phyloP scores from a whole-genome alignment of 2,888 invertebrate genomes.

The Melanophora roralis region DNA sequence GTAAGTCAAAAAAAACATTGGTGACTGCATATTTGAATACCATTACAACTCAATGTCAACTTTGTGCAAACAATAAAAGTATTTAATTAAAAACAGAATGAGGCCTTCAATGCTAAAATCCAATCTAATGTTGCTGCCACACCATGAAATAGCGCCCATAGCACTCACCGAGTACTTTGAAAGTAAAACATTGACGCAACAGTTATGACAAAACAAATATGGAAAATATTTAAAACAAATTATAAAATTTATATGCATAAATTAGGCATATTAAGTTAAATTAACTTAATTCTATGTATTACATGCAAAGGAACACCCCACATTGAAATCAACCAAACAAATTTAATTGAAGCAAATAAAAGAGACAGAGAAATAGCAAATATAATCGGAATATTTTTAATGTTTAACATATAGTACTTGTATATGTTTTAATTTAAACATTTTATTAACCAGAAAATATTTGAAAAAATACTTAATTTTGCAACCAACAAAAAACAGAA shows the following conservation, averaged over 20 bases:
- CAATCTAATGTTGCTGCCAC: conserved; percentile 27
- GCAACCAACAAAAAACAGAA: no score
- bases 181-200: conserved; percentile 40
- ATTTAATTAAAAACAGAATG: conserved; percentile 10
- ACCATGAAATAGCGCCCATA: background rate
- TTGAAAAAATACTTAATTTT: no score
- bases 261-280: conserved; percentile 25
- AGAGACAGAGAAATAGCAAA: background rate
- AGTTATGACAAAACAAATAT: conserved; percentile 41
- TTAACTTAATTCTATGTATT: conserved; percentile 29
- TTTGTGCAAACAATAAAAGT: conserved; percentile 4
- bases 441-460: no score
- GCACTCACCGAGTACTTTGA: conserved; percentile 19
- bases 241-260: conserved; percentile 27
- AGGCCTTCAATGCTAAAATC: conserved; percentile 38
- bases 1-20: conserved; percentile 10
- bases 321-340: background rate
- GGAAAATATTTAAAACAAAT: conserved; percentile 25
- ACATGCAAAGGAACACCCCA: conserved; percentile 42
- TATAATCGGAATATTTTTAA: conserved; percentile 20
- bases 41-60: background rate
- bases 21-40: background rate
- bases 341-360: background rate
- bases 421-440: no score
- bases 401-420: background rate